Percentiles rank a stretch among this genome's conserved stretches.
phyloP scores from a whole-genome alignment of 2,888 invertebrate genomes.

The Trichogramma dendrolimi region DNA sequence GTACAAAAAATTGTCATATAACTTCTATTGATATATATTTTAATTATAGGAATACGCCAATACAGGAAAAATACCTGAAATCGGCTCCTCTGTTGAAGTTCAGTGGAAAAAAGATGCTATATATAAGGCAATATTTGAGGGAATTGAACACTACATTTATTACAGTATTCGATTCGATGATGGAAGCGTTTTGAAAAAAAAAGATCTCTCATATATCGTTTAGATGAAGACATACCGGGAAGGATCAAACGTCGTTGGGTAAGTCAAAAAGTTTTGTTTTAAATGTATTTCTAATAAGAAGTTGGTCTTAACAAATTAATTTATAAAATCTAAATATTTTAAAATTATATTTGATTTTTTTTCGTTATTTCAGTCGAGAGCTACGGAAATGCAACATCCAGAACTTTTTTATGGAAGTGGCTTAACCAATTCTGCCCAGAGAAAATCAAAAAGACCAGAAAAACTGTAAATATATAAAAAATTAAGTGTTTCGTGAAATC shows the following conservation, averaged over 20 bases:
- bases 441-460: conserved; percentile 43
- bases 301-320: conserved; percentile 10
- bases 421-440: conserved; percentile 40
- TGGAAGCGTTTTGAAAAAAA: conserved; percentile 52
- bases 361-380: conserved; percentile 49
- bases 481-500: too few species aligned
- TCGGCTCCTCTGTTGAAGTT: conserved; percentile 55
- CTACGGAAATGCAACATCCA: conserved; percentile 55
- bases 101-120: conserved; percentile 57
- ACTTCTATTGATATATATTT: conserved; percentile 2
- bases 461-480: conserved; percentile 28
- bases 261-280: conserved; percentile 39
- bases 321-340: not conserved
- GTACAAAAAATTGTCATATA: not conserved
- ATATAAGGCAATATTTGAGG: conserved; percentile 54
- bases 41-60: conserved; percentile 40
- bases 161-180: conserved; percentile 56
- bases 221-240: conserved; percentile 58
- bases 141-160: conserved; percentile 48
- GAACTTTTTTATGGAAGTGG: conserved; percentile 55
- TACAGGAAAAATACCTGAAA: conserved; percentile 45
- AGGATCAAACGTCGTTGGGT: conserved; percentile 56
- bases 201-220: conserved; percentile 57
- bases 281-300: conserved; percentile 21
- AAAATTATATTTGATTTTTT: conserved; percentile 30